These are phyloP conservation scores for Amphimedon queenslandica DNA, from an alignment of 37 sponge, comb jelly and placozoan genomes.

Conservation along the genomic window DNA sequence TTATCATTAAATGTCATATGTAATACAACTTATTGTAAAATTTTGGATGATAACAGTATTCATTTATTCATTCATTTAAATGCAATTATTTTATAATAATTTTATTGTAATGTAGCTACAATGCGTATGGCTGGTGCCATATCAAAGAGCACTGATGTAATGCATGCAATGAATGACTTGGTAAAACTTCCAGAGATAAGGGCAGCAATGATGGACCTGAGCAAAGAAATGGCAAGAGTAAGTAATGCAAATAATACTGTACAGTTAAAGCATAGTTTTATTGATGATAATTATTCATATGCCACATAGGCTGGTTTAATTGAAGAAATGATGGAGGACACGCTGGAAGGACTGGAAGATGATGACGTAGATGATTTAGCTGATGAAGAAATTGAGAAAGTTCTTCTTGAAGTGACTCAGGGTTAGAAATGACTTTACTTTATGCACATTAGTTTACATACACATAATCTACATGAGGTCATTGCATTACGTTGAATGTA, in stretches of 20 bases:
- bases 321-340: conserved; percentile 97
- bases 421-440: conserved; percentile 38
- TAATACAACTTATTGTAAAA: too few species aligned
- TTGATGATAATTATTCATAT: too few species aligned
- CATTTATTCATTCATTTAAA: too few species aligned
- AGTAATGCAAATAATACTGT: too few species aligned
- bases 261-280: too few species aligned
- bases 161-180: conserved; percentile 90
- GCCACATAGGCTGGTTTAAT: conserved; percentile 99
- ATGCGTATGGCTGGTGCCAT: conserved; percentile 89
- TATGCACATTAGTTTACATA: background rate
- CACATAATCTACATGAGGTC: background rate
- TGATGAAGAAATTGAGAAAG: conserved; percentile 90
- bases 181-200: conserved; percentile 88
- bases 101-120: conserved; percentile 43
- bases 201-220: conserved; percentile 86
- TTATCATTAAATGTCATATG: background rate
- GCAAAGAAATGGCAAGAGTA: conserved; percentile 95
- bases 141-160: conserved; percentile 93
- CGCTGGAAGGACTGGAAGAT: conserved; percentile 90
- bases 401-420: conserved; percentile 92
- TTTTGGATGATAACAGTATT: too few species aligned
- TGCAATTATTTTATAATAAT: too few species aligned
- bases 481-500: background rate
- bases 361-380: conserved; percentile 95